A percentile compares a stretch with the other conserved stretches of the same genome.
phyloP scores from a whole-genome alignment of 1,140 invertebrate species.

The Calosoma granatense region DNA sequence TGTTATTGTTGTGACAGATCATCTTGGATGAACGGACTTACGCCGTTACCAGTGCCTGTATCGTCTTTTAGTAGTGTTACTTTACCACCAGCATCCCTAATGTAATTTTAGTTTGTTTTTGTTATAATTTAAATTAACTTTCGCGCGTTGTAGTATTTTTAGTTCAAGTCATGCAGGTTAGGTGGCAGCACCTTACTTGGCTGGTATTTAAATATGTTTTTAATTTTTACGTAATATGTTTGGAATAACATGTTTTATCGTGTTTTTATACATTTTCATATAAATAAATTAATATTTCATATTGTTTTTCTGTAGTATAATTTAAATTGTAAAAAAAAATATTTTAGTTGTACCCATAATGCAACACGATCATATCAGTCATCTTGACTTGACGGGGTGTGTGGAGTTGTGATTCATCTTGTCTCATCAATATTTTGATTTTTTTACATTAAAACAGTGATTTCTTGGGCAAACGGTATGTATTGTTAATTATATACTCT shows the following conservation, averaged over 20 bases:
- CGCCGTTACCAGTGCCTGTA: constrained; percentile 41
- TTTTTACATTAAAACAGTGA: background rate
- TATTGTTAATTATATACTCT: too few relatives aligned
- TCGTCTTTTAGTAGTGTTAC: constrained; percentile 47
- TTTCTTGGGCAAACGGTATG: background rate
- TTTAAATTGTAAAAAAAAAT: too few relatives aligned
- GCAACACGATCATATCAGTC: background rate
- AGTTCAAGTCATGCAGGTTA: background rate
- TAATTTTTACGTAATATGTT: background rate
- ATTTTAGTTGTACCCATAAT: constrained; percentile 3
- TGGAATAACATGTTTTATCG: too few relatives aligned
- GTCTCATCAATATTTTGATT: background rate
- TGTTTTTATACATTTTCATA: too few relatives aligned
- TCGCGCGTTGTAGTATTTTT: background rate
- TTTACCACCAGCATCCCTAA: constrained; percentile 41
- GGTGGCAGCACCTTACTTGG: background rate
- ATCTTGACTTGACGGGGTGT: constrained; percentile 1
- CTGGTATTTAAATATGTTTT: background rate
- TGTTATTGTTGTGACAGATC: constrained; percentile 44
- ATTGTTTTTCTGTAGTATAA: too few relatives aligned
- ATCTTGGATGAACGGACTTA: constrained; percentile 45
- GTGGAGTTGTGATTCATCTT: constrained; percentile 1
- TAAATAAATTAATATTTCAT: too few relatives aligned
- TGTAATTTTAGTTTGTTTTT: constrained; percentile 23
- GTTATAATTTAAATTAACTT: background rate